Percentiles rank a stretch among this genome's conserved stretches.
Evolutionary conservation across 2,113 vertebrate genomes (phyloP).

Genomic region (Crotalus tigris): DNA sequence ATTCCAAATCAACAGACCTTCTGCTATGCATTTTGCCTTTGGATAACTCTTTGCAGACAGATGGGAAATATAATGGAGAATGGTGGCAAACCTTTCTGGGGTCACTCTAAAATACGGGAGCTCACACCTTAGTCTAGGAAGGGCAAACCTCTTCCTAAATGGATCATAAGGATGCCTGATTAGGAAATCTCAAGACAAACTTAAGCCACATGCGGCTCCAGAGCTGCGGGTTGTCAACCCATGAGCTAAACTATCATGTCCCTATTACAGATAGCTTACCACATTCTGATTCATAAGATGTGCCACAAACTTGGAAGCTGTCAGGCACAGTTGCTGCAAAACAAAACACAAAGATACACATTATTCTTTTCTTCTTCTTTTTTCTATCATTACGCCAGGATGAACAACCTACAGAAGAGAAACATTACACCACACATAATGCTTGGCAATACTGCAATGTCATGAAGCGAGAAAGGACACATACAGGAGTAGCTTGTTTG

Average conservation of each 20-base stretch:
- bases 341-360: conserved; percentile 24
- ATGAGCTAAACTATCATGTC: background rate
- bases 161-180: background rate
- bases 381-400: background rate
- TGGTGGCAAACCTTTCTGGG: background rate
- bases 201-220: background rate
- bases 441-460: background rate
- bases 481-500: background rate
- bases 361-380: background rate
- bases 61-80: background rate
- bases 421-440: background rate
- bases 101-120: background rate
- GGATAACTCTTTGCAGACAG: background rate
- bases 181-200: no score
- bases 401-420: background rate
- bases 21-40: background rate
- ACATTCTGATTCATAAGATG: conserved; percentile 99
- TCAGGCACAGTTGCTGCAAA: conserved; percentile 93
- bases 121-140: background rate
- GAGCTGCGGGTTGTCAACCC: no score
- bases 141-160: background rate
- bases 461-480: background rate
- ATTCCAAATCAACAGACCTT: background rate
- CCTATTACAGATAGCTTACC: conserved; percentile 73
- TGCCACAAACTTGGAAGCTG: conserved; percentile 94